phyloP scores from a whole-genome alignment of 1,140 invertebrate genomes.

The Drosophila guanche region DNA sequence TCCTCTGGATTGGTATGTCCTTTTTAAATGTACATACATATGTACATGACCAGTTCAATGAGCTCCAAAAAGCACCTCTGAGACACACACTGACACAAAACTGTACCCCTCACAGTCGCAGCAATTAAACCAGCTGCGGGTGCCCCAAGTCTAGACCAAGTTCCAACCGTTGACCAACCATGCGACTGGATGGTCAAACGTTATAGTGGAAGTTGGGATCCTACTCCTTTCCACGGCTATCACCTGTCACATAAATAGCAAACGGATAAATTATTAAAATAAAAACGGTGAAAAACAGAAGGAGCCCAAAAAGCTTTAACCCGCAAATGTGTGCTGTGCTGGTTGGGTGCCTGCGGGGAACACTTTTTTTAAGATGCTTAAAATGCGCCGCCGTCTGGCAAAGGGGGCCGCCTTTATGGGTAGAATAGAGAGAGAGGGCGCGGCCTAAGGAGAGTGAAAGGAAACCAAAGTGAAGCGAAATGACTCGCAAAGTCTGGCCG shows the following conservation, averaged over 20 bases:
- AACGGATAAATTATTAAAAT: slow-evolving; percentile 70
- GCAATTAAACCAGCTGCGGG: slow-evolving; percentile 49
- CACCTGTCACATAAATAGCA: slow-evolving; percentile 76
- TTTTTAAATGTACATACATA: slow-evolving; percentile 14
- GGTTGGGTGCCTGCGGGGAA: slow-evolving; percentile 14
- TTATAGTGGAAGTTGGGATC: not conserved
- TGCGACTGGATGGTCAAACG: slow-evolving; percentile 4
- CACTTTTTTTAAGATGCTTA: slow-evolving; percentile 75
- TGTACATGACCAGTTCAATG: slow-evolving; percentile 17
- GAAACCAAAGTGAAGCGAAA: slow-evolving; percentile 1
- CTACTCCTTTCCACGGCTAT: slow-evolving; percentile 54
- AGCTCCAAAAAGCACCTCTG: slow-evolving; percentile 32
- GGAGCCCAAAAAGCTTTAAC: slow-evolving; percentile 48
- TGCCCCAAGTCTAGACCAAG: slow-evolving; percentile 41
- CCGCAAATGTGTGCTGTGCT: slow-evolving; percentile 22
- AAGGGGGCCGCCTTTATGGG: slow-evolving; percentile 22
- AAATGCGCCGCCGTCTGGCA: slow-evolving; percentile 66
- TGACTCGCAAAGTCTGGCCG: slow-evolving; percentile 50
- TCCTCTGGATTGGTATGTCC: not conserved
- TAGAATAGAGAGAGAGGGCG: slow-evolving; percentile 17
- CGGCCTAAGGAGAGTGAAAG: no score
- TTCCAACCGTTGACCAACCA: slow-evolving; percentile 29
- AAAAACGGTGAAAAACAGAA: slow-evolving; percentile 45
- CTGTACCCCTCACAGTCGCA: slow-evolving; percentile 10
- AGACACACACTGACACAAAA: slow-evolving; percentile 6